Conservation (phyloP, 2,797 vertebrate species). For the Kryptopterus vitreolus region DNA sequence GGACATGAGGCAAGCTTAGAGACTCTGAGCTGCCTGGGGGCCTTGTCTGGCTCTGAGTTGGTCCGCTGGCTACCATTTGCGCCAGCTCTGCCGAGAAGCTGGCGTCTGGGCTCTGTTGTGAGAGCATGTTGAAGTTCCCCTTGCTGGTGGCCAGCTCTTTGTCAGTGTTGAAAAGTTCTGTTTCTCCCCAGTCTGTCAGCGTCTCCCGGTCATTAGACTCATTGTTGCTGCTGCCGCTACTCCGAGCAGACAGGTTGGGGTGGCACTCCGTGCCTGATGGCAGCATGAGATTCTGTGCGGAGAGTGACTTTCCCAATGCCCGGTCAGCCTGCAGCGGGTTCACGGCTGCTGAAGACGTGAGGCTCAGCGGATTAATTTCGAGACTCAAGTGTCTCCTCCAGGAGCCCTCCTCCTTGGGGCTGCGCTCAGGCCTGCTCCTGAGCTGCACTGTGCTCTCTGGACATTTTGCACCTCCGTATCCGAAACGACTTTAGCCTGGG, state of each 20-base stretch:
- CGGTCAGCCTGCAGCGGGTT: slow-evolving; percentile 71
- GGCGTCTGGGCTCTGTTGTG: slow-evolving; percentile 72
- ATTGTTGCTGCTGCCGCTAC: slow-evolving; percentile 74
- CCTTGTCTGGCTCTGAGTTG: slow-evolving; percentile 74
- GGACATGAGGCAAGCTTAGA: slow-evolving; percentile 84
- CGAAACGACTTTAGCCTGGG: slow-evolving; percentile 55
- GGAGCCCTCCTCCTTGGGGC: slow-evolving; percentile 78
- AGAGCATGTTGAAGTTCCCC: slow-evolving; percentile 77
- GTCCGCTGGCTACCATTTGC: slow-evolving; percentile 82
- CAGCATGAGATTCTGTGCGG: slow-evolving; percentile 89
- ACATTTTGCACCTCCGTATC: slow-evolving; percentile 49
- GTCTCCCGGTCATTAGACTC: slow-evolving; percentile 77
- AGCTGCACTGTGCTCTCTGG: slow-evolving; percentile 59
- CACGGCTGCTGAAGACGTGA: slow-evolving; percentile 69
- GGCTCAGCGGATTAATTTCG: slow-evolving; percentile 83
- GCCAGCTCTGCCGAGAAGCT: slow-evolving; percentile 78
- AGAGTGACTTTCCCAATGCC: slow-evolving; percentile 87
- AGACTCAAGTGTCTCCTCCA: slow-evolving; percentile 90
- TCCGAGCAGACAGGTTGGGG: slow-evolving; percentile 62
- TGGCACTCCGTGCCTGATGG: slow-evolving; percentile 67
- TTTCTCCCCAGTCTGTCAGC: slow-evolving; percentile 84
- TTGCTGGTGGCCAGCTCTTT: slow-evolving; percentile 79
- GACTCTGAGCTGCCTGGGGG: slow-evolving; percentile 77
- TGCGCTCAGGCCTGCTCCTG: slow-evolving; percentile 63
- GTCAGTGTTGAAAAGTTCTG: slow-evolving; percentile 89